phyloP scores from a whole-genome alignment of 2,113 vertebrate genomes.

The Gallinago jamesoni region DNA sequence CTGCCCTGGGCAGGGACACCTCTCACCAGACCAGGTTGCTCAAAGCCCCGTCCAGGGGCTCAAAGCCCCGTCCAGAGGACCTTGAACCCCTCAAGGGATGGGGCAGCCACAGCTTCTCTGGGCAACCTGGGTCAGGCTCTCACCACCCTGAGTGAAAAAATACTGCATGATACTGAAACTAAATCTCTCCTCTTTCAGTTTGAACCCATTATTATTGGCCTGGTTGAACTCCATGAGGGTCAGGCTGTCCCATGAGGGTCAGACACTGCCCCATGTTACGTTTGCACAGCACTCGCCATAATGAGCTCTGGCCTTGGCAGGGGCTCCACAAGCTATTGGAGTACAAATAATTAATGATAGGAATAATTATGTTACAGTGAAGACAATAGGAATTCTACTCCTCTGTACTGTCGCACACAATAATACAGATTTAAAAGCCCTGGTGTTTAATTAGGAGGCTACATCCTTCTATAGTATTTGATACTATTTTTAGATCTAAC shows the following conservation, averaged over 20 bases:
- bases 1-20: neutral
- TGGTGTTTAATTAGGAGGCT: neutral
- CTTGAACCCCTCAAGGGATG: too few species aligned
- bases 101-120: too few species aligned
- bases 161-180: too few species aligned
- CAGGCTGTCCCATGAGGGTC: neutral
- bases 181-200: too few species aligned
- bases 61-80: neutral
- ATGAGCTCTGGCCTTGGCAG: neutral
- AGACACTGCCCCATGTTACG: accelerated
- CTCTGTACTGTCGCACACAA: neutral
- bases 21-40: neutral
- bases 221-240: neutral
- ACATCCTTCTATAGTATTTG: neutral
- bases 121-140: too few species aligned
- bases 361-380: neutral
- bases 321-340: neutral
- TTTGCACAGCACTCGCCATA: neutral
- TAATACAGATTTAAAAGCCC: neutral
- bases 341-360: neutral
- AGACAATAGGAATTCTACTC: neutral
- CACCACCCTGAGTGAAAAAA: too few species aligned
- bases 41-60: neutral
- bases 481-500: neutral
- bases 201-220: neutral